Percentiles rank a stretch among this genome's conserved stretches.
Conservation (phyloP, 2,113 vertebrate species). For the Nothobranchius kuhntae region DNA sequence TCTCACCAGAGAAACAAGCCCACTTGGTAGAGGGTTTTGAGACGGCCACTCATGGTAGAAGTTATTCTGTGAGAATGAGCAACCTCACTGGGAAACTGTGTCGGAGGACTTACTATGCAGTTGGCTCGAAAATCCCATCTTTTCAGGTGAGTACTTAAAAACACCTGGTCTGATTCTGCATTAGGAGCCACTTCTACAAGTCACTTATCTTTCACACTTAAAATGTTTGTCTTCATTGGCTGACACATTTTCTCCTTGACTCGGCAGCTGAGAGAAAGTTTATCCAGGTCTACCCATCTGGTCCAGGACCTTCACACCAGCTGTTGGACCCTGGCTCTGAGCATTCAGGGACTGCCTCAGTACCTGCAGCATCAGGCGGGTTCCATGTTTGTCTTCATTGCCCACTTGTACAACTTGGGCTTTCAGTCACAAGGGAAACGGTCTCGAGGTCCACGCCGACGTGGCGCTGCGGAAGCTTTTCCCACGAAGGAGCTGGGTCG, state of each 20-base stretch:
- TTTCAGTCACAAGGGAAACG: slow-evolving; percentile 69
- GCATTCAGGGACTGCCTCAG: slow-evolving; percentile 81
- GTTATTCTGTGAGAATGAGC: slow-evolving; percentile 76
- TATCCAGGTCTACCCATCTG: slow-evolving; percentile 50
- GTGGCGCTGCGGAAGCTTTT: slow-evolving; percentile 82
- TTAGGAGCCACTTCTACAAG: too few relatives aligned
- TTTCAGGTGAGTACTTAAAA: slow-evolving; percentile 68
- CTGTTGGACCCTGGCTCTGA: slow-evolving; percentile 74
- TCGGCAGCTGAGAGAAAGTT: slow-evolving; percentile 56
- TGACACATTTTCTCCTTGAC: too few relatives aligned
- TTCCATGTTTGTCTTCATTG: slow-evolving; percentile 74
- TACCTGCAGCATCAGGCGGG: slow-evolving; percentile 83
- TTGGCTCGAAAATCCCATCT: slow-evolving; percentile 73
- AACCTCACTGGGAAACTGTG: slow-evolving; percentile 82
- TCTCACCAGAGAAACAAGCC: slow-evolving; percentile 72
- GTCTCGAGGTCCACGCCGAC: slow-evolving; percentile 68
- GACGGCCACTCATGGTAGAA: slow-evolving; percentile 59
- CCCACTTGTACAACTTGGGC: slow-evolving; percentile 78
- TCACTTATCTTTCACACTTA: too few relatives aligned
- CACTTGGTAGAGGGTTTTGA: slow-evolving; percentile 80
- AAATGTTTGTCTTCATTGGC: too few relatives aligned
- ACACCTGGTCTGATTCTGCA: too few relatives aligned
- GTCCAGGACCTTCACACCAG: slow-evolving; percentile 81
- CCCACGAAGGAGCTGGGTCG: slow-evolving; percentile 81
- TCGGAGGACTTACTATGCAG: slow-evolving; percentile 79